Evolutionary conservation across 2,888 invertebrate species (phyloP).

Genomic region (Tribolium freemani): DNA sequence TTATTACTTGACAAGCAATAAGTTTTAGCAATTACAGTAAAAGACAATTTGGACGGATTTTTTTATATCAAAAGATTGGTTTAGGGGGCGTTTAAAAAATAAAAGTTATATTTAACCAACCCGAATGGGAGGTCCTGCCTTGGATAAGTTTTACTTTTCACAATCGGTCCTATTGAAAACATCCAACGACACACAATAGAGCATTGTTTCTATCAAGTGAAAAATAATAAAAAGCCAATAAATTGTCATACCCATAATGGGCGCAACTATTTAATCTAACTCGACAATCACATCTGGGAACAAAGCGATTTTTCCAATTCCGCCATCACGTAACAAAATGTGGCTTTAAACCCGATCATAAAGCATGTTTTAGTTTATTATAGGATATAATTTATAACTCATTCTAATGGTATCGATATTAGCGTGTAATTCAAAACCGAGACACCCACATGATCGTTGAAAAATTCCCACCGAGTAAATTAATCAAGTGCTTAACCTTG

Average conservation of each 20-base stretch:
- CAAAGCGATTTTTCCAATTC: slow-evolving; percentile 27
- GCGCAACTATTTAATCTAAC: slow-evolving; percentile 25
- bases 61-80: background rate
- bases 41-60: no score
- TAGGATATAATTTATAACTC: slow-evolving; percentile 14
- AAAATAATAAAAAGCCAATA: slow-evolving; percentile 16
- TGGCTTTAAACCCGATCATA: background rate
- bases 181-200: slow-evolving; percentile 9
- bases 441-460: slow-evolving; percentile 9
- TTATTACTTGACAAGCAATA: background rate
- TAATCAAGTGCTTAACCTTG: slow-evolving; percentile 28
- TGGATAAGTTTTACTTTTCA: background rate
- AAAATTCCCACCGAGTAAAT: slow-evolving; percentile 16
- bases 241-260: slow-evolving; percentile 24
- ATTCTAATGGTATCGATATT: slow-evolving; percentile 20
- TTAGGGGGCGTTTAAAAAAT: background rate
- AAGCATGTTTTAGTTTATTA: slow-evolving; percentile 21
- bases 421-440: slow-evolving; percentile 7
- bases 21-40: no score
- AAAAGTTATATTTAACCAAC: background rate
- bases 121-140: background rate
- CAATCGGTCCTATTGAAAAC: background rate
- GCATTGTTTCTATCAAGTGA: slow-evolving; percentile 15
- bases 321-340: slow-evolving; percentile 11
- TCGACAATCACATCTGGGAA: slow-evolving; percentile 17